A percentile compares a stretch with the other conserved stretches of the same genome.
phyloP scores from a whole-genome alignment of 2,113 vertebrate genomes.

The Copsychus sechellarum region DNA sequence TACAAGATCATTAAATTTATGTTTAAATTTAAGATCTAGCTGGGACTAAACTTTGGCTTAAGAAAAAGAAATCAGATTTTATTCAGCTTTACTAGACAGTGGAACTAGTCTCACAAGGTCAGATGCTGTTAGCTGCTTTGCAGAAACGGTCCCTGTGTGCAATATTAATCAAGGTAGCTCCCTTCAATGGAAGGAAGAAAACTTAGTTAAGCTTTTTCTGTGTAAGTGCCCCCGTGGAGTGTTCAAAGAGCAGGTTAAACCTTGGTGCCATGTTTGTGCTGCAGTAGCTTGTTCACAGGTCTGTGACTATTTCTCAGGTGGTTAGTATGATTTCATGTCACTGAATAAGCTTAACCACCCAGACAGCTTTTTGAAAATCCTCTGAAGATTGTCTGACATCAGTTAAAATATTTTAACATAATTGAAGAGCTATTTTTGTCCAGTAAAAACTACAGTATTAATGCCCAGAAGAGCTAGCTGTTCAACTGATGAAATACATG shows the following conservation, averaged over 20 bases:
- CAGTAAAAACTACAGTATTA: neutral
- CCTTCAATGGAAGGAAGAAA: neutral
- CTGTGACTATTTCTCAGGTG: neutral
- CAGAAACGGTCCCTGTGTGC: neutral
- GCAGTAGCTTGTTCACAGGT: neutral
- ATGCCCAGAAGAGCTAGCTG: neutral
- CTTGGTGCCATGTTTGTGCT: neutral
- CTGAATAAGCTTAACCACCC: neutral
- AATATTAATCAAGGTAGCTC: neutral
- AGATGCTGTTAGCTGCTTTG: neutral
- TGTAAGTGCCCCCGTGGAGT: neutral
- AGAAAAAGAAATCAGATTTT: neutral
- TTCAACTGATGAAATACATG: neutral
- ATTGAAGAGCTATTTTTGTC: neutral
- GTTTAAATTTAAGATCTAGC: neutral
- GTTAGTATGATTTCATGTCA: neutral
- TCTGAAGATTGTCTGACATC: neutral
- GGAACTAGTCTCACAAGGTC: neutral
- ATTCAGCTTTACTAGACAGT: neutral
- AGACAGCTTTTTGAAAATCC: neutral
- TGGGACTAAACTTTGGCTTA: neutral
- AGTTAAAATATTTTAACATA: conserved; percentile 12
- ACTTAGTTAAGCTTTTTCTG: neutral
- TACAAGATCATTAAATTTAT: neutral
- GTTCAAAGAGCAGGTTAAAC: neutral